phyloP scores from a whole-genome alignment of 2,113 vertebrate species.

The Ondatra zibethicus region DNA sequence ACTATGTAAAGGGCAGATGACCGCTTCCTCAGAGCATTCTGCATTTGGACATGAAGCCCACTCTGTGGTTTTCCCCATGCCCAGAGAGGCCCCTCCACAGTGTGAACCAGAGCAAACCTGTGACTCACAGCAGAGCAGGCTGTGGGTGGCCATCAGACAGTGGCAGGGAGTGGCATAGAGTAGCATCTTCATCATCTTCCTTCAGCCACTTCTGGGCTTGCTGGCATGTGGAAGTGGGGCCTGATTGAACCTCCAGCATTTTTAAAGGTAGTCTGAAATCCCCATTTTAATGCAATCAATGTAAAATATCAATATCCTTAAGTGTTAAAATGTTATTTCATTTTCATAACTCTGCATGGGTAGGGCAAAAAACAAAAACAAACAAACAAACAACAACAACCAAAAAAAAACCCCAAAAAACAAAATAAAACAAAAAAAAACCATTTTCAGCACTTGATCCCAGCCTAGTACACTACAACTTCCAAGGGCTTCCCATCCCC shows the following conservation, averaged over 20 bases:
- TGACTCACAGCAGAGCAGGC: background rate
- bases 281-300: background rate
- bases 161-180: background rate
- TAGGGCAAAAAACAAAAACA: no score
- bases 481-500: background rate
- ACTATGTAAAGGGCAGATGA: no score
- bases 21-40: no score
- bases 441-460: fast-evolving
- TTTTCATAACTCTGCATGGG: no score
- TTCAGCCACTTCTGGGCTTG: background rate
- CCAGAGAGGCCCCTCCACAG: background rate
- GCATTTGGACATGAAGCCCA: background rate
- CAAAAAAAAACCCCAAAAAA: no score
- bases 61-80: background rate
- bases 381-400: no score
- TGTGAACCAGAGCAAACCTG: background rate
- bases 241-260: background rate
- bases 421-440: no score
- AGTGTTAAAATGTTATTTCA: background rate
- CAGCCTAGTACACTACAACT: fast-evolving
- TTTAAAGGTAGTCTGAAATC: background rate
- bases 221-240: background rate
- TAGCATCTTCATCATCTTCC: no score
- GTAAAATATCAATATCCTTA: background rate
- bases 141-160: background rate